Conservation (phyloP, 2,113 vertebrate genomes). For the Terrapene triunguis region DNA sequence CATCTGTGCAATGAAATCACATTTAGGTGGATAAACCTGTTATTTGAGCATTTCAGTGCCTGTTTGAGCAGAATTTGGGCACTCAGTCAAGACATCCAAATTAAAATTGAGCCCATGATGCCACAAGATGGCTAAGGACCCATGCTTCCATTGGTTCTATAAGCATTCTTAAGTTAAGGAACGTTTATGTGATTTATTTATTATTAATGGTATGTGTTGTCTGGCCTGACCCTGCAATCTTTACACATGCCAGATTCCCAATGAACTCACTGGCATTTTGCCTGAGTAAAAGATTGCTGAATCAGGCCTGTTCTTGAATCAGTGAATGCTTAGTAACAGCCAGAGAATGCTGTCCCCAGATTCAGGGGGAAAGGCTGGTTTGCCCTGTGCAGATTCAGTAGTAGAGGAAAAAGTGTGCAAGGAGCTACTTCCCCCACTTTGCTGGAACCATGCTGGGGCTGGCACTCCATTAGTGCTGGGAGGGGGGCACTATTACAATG, state of each 20-base stretch:
- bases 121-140: not conserved
- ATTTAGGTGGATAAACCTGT: rapidly evolving
- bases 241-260: not conserved
- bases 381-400: not conserved
- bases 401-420: not conserved
- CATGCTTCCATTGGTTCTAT: not conserved
- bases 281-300: not conserved
- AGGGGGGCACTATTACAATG: not conserved
- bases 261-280: not conserved
- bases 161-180: not conserved
- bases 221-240: not conserved
- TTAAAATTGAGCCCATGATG: not conserved
- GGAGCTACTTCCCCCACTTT: not conserved
- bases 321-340: not conserved
- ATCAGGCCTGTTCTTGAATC: not conserved
- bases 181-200: not conserved
- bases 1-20: not conserved
- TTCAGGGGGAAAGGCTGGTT: not conserved
- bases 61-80: not conserved
- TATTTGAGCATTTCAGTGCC: rapidly evolving
- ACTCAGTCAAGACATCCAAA: not conserved
- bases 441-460: not conserved
- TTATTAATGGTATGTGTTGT: not conserved
- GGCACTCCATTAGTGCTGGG: no score
- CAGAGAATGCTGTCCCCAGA: not conserved